Evolutionary conservation across 2,113 vertebrate genomes (phyloP).

Genomic region (Bothrops jararaca): DNA sequence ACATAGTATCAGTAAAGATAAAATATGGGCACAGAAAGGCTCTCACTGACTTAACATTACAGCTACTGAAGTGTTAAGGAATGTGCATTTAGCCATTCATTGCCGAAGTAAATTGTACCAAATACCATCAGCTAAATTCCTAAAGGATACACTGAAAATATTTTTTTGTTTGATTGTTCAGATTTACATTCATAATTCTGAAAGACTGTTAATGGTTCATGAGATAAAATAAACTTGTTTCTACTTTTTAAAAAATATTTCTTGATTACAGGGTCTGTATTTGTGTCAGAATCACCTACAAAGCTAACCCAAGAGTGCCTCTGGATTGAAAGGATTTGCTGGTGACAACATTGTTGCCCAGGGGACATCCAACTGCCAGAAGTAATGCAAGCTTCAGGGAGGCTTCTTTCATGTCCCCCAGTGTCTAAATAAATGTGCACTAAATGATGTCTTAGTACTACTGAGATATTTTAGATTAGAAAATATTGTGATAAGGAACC

Average conservation of each 20-base stretch:
- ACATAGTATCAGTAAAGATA: not conserved
- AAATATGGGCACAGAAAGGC: slow-evolving; percentile 15
- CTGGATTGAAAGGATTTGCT: not conserved
- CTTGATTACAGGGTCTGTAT: not conserved
- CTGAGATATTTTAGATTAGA: not conserved
- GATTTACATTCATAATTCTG: not conserved
- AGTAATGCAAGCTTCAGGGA: not conserved
- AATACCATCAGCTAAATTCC: not conserved
- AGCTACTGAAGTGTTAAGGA: slow-evolving; percentile 24
- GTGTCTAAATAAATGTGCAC: not conserved
- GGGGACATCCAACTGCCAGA: not conserved
- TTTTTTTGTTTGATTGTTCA: not conserved
- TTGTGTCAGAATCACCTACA: not conserved
- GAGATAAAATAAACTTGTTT: not conserved
- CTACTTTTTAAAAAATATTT: not conserved
- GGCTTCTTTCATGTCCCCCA: not conserved
- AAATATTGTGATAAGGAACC: not conserved
- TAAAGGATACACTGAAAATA: not conserved
- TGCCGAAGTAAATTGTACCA: not conserved
- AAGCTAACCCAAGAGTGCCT: not conserved
- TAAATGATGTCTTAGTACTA: not conserved
- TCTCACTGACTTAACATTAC: not conserved
- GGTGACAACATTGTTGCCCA: not conserved
- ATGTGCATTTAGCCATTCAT: slow-evolving; percentile 15
- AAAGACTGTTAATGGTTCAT: not conserved